phyloP scores from a whole-genome alignment of 1,140 invertebrate genomes.

The Musca domestica region DNA sequence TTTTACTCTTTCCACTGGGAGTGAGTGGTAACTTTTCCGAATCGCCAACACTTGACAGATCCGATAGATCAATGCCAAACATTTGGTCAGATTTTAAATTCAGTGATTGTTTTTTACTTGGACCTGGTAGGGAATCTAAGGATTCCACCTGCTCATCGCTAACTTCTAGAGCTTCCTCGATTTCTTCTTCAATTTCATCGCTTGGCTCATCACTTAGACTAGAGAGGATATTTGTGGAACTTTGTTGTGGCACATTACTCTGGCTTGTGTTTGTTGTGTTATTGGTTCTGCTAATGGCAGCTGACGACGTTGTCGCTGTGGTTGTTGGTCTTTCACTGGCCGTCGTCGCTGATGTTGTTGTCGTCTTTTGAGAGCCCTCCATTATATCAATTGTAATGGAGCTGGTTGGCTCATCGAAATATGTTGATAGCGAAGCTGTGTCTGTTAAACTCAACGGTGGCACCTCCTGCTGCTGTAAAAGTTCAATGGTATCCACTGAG shows the following conservation, averaged over 20 bases:
- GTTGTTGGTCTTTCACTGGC: constrained; percentile 8
- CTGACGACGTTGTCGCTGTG: background rate
- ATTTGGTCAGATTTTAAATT: background rate
- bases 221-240: background rate
- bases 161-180: constrained; percentile 47
- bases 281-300: too few relatives aligned
- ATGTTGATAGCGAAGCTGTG: constrained; percentile 42
- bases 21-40: background rate
- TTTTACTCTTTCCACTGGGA: constrained; percentile 8
- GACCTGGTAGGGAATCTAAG: constrained; percentile 16
- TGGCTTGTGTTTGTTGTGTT: background rate
- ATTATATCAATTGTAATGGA: constrained; percentile 48
- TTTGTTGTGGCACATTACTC: constrained; percentile 20
- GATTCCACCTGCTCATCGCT: constrained; percentile 37
- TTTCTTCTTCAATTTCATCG: constrained; percentile 49
- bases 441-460: constrained; percentile 34
- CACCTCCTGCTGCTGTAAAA: constrained; percentile 29
- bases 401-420: constrained; percentile 44
- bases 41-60: background rate
- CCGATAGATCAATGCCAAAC: background rate
- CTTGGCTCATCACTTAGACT: background rate
- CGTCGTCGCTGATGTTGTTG: constrained; percentile 23
- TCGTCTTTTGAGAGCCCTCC: constrained; percentile 26
- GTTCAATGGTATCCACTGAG: constrained; percentile 35
- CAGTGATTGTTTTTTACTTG: constrained; percentile 18